A percentile compares a stretch with the other conserved stretches of the same genome.
phyloP scores from a whole-genome alignment of 2,113 vertebrate genomes.

The Collichthys lucidus region DNA sequence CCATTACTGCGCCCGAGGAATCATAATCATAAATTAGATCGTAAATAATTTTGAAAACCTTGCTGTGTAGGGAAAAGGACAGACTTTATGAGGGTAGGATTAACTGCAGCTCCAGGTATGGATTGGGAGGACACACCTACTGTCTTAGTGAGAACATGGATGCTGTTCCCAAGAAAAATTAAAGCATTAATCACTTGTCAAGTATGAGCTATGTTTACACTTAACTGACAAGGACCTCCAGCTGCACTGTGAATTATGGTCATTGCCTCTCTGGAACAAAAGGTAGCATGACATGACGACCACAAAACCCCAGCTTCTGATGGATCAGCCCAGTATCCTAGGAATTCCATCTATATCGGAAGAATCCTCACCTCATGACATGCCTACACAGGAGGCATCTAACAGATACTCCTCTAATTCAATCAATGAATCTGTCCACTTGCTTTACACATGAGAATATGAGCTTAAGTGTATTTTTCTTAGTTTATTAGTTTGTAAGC shows the following conservation, averaged over 20 bases:
- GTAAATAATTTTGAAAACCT: conserved; percentile 16
- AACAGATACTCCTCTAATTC: not conserved
- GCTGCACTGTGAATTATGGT: not conserved
- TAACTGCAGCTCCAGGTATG: not conserved
- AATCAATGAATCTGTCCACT: not conserved
- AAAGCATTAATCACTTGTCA: conserved; percentile 1
- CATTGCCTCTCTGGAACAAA: not conserved
- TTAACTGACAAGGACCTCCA: not conserved
- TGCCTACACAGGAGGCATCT: not conserved
- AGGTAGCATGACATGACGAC: not conserved
- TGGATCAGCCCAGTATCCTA: not conserved
- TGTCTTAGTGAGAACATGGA: not conserved
- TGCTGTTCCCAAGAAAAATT: not conserved
- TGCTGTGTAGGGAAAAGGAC: not conserved
- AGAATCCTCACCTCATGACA: not conserved
- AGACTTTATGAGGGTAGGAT: not conserved
- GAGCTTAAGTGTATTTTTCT: not conserved
- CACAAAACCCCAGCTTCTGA: not conserved
- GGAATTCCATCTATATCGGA: not conserved
- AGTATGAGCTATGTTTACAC: not conserved
- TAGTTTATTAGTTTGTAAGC: too few relatives aligned
- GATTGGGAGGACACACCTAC: not conserved
- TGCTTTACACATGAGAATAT: not conserved
- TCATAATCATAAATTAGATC: conserved; percentile 15
- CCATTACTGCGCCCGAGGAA: not conserved